Evolutionary conservation across 2,113 vertebrate genomes (phyloP), one percentile per base, ranked within the genome.

Genomic region (Labeo rohita): DNA sequence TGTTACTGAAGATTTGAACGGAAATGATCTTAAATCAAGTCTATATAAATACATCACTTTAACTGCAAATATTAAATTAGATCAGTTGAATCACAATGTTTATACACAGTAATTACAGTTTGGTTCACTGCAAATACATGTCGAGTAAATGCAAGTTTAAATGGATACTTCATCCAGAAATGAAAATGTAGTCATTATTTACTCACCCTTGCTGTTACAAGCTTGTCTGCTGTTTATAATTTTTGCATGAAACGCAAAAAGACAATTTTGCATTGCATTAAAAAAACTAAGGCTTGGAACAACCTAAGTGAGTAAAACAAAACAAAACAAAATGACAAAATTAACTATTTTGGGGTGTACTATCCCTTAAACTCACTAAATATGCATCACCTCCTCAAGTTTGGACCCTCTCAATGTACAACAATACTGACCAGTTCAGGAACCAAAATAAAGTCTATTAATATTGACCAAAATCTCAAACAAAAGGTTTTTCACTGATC

Each of bases 51-150:
- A 66, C 76, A 21, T 52, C 74, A 66, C 74, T 45, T 79, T 74
- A 56, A 13, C 65, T 56, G 80, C 36, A 85, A 79, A 79, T 78
- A 77, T 83, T 83, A 77, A 65, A 82, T 82, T 82, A 82, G 28
- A n/a, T 81, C 3, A 28, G 13, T 15, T 39, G 13, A 52, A 70
- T 82, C 47, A 39, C 79, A 84, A 39, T 23, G n/a, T 86, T 74
- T 81, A 52, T 83, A 87, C 80, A 81, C n/a, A 47, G 34, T 72
- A 73, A 72, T 61, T 80, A 80, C 65, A 86, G 23, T 49, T 75
- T 47, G 76, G 4, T 70, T 72, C 54, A 52, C 43, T 39, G 66
- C 45, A 80, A 85, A 39, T 18, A 47, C 18, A 75, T 39, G 49
- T n/a, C 2, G 1, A 74, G 11, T 13, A 49, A 50, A 13, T 36